Percentiles rank a stretch among this genome's conserved stretches.
Evolutionary conservation across 2,888 invertebrate species (phyloP).

Genomic region (Coenonympha glycerion): DNA sequence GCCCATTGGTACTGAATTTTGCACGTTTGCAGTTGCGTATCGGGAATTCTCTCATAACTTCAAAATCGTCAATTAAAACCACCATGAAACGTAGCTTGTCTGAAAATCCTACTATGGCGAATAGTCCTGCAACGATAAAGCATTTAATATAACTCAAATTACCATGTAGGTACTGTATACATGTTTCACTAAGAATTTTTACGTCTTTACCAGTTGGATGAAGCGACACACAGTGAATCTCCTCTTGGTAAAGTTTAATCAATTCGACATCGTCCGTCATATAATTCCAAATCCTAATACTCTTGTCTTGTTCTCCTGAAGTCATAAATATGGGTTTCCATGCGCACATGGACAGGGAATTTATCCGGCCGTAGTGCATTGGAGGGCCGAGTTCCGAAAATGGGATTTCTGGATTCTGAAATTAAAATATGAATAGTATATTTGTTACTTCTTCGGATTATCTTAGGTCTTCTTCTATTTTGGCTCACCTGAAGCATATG

Average conservation of each 20-base stretch:
- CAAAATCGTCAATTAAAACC: constrained; percentile 90
- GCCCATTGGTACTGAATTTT: constrained; percentile 89
- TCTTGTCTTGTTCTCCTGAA: constrained; percentile 84
- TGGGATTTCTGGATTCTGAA: constrained; percentile 74
- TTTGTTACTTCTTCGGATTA: no score
- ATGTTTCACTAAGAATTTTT: not conserved
- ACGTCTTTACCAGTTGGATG: constrained; percentile 77
- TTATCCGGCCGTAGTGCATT: constrained; percentile 88
- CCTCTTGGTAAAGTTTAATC: constrained; percentile 88
- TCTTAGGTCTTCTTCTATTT: constrained; percentile 8
- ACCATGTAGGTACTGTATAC: not conserved
- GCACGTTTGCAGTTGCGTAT: constrained; percentile 86
- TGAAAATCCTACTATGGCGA: constrained; percentile 91
- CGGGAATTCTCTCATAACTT: constrained; percentile 82
- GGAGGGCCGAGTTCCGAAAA: constrained; percentile 82
- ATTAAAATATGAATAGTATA: no score
- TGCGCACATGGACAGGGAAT: constrained; percentile 86
- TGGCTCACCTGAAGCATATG: constrained; percentile 65
- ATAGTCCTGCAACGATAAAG: constrained; percentile 78
- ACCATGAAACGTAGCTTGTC: constrained; percentile 93
- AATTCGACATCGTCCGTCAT: constrained; percentile 87
- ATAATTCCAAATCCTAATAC: constrained; percentile 94
- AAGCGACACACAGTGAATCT: constrained; percentile 83
- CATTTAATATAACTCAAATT: not conserved
- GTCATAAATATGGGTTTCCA: constrained; percentile 95